Base-by-base conservation (phyloP, 1,140 invertebrate genomes). In the Prorops nasuta region DNA sequence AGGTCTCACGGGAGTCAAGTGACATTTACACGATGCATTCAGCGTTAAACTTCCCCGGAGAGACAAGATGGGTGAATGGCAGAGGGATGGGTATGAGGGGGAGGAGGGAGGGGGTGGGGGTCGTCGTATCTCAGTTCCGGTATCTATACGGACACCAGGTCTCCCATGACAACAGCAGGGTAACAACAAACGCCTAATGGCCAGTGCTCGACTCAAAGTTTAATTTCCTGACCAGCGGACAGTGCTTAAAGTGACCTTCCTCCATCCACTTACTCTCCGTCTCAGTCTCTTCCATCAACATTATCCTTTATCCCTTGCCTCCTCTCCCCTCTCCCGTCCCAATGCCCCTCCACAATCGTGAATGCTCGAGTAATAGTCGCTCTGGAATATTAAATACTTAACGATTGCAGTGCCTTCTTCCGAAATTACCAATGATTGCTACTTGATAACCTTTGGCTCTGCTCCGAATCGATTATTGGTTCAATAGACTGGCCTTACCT, bases 111-210 rank as follows among this genome's bases (percentile, higher is more conserved):
- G 49, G 49, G 3, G 38, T 20, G 38, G 34, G 18, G 52, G 49
- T 54, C 60, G 58, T 51, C 63, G 64, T 74, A 76, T 74, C 71
- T 71, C 56, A 64, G 61, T 75, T 73, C 63, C 68, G 62, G 61
- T 77, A 77, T 75, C 67, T 72, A 60, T 56, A 67, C 63, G 53
- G 45, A 63, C 55, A 56, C 51, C 49, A 63, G 48, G 66, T 76
- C 14, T 67, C 53, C 72, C 73, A 63, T 71, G 73, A 72, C 72
- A 67, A 72, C 72, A 67, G 76, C 74, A 49, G 50, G 56, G 58
- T 62, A 69, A 74, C 71, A 77, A 77, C 74, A 75, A 74, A 76
- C 67, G 65, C 62, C 65, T 74, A 73, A 75, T 73, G 69, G 66
- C 65, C 64, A 67, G 64, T 67, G 66, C 66, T 66, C 57, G 63